A percentile compares a stretch with the other conserved stretches of the same genome.
These are phyloP conservation scores for Nestor notabilis DNA, from an alignment of 2,113 vertebrate species.

Conservation along the genomic window DNA sequence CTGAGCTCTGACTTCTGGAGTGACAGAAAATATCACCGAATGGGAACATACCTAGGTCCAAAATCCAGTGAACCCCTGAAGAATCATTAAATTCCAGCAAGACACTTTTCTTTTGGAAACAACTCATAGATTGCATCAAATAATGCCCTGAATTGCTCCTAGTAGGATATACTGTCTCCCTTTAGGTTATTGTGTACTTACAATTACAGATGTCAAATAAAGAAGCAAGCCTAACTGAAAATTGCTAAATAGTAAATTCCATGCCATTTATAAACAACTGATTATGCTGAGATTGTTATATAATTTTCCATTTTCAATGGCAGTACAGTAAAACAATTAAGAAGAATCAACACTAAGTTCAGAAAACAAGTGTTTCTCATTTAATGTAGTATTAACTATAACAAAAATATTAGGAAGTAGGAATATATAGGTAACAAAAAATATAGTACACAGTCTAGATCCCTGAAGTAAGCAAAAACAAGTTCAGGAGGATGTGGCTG, in stretches of 20 bases:
- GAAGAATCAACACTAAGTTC: neutral
- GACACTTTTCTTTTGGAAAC: neutral
- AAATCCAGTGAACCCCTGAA: neutral
- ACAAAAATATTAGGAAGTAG: neutral
- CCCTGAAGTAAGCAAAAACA: neutral
- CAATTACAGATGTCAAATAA: neutral
- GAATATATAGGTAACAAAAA: neutral
- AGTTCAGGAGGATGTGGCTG: neutral
- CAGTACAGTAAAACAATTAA: neutral
- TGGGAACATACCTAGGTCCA: neutral
- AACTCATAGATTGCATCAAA: neutral
- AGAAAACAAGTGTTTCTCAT: neutral
- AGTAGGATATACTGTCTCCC: neutral
- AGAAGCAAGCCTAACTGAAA: neutral
- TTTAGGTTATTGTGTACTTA: neutral
- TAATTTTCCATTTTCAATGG: neutral
- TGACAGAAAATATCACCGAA: neutral
- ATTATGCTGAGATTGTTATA: neutral
- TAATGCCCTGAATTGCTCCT: neutral
- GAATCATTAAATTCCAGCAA: neutral
- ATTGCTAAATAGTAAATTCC: neutral
- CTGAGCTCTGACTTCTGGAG: neutral
- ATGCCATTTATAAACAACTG: neutral
- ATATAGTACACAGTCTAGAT: neutral
- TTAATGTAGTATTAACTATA: neutral